Evolutionary conservation across 2,113 vertebrate species (phyloP), one percentile per base, ranked within the genome.

Genomic region (Syrmaticus mikado): DNA sequence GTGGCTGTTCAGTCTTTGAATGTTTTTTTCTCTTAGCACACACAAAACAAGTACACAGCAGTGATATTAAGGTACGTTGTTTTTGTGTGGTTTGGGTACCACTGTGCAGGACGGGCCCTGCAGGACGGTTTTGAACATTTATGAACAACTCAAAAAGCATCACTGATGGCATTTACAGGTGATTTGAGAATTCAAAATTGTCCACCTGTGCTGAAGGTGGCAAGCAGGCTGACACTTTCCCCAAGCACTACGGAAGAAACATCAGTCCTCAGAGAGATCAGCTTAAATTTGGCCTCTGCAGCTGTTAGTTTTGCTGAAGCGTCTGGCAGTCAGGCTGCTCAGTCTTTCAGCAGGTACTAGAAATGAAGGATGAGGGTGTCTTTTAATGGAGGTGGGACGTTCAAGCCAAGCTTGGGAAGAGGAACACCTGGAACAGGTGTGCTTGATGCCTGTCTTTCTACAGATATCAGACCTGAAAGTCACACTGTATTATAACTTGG

Each of bases 351-450:
- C 68, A 67, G 89, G 71, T 91, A 46, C 85, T 94, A 67, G 77
- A 95, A 85, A 92, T 66, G 60, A 76, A 94, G 91, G 64, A 50
- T 83, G 41, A 88, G 90, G 62, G 17, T 84, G 58, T 87, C 82
- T 96, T 93, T 90, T 89, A 87, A 66, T 88, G 95, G 50, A 77
- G 91, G 88, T 74, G 43, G 72, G 76, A 95, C 65, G 55, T 43
- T 95, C 43, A 82, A 91, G 73, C 43, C 73, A 40, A 18, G 72
- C 45, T 66, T 92, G 65, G 36, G 22, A 58, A 48, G 55, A 61
- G 40, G 10, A 88, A 41, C 38, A 85, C 38, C 38, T 57, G 90
- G 61, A 93, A 45, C 27, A 71, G 43, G 34, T 84, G 8, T 13
- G 1, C 1, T 57, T 11, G 21, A 6, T 27, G 91, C 48, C 19